Base-by-base conservation (phyloP, 1,140 invertebrate genomes). In the Rhyacophila brunnea region DNA sequence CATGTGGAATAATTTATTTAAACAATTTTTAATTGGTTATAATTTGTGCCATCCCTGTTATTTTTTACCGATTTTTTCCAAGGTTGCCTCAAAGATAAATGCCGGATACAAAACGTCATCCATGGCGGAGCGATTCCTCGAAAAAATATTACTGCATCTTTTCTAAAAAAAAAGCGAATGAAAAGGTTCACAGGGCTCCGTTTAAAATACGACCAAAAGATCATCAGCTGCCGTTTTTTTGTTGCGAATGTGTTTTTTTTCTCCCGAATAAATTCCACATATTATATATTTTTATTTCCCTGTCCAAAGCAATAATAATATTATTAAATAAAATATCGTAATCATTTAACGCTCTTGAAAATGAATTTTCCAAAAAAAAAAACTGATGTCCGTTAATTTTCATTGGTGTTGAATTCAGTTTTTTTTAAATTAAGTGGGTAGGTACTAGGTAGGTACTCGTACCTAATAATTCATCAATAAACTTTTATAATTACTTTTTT, bases 31-130 rank as follows among this genome's bases (percentile, higher is more conserved):
- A n/a, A n/a, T n/a, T 28, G 23, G 23, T 28, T 28, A 9, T 48
- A 6, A 28, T 43, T 53, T 43, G 42, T 43, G 6, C 1, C 15
- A 43, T 6, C 20, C 13, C 20, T 32, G 49, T 51, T 15, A 43
- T 35, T 43, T 35, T 13, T 18, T n/a, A 43, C 15, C 44, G 6
- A 28, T 17, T 46, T 55, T 40, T 52, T 23, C 6, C 18, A 32
- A 42, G n/a, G 34, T 1, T 14, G 18, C 7, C 19, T 44, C 10
- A 54, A 44, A 58, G 47, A 62, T 62, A 58, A 61, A 62, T 53
- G 54, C 60, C 60, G 60, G 60, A 62, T 62, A 55, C 54, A 55
- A 55, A 46, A 32, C 52, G 35, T 46, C 52, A 46, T 38, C 52
- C 34, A 45, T 45, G 52, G 52, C 52, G 43, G 11, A 15, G 15